Base-by-base conservation (phyloP, 2,797 vertebrate species). In the Odontamblyopus lacepedii region DNA sequence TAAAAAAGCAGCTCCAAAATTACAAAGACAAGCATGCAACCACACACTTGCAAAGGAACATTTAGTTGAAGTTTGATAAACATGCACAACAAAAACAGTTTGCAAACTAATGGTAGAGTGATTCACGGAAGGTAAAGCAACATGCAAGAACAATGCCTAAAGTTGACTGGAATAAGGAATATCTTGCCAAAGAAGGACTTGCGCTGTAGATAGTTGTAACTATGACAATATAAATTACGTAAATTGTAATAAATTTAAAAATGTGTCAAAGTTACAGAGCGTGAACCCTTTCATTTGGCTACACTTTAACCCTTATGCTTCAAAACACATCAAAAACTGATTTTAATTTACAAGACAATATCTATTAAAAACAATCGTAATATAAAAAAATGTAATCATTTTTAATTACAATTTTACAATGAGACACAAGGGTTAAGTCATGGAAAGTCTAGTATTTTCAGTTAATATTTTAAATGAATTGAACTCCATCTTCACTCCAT, bases 201-300 rank as follows among this genome's bases (percentile, higher is more conserved):
- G 38, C 78, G 62, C 71, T 67, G 78, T 59, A 85, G 67, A 78
- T 70, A 65, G 75, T 59, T 23, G 85, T 81, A 86, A 89, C 89
- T 81, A 91, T 86, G 88, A 80, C 85, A 85, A 88, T 84, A 85
- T 81, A 83, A 38, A 75, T 84, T 85, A 84, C 79, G 50, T 63
- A 23, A n/a, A 63, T 15, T 56, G 64, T 84, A 70, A 60, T 57
- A 76, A 74, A 61, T 75, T 13, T 29, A 8, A 30, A 70, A 89
- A 88, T 13, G 78, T 56, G 53, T 56, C 55, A 87, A 78, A 81
- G 82, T 67, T 56, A 57, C 55, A 57, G 4, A 71, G 83, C 87
- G 38, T 71, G 53, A 51, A 44, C 35, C 69, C 69, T 7, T 68
- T 72, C 38, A 19, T 64, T 73, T 77, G 32, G 65, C 63, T 23